Evolutionary conservation across 2,113 vertebrate species (phyloP), one percentile per base, ranked within the genome.

Genomic region (Poeciliopsis occidentalis): DNA sequence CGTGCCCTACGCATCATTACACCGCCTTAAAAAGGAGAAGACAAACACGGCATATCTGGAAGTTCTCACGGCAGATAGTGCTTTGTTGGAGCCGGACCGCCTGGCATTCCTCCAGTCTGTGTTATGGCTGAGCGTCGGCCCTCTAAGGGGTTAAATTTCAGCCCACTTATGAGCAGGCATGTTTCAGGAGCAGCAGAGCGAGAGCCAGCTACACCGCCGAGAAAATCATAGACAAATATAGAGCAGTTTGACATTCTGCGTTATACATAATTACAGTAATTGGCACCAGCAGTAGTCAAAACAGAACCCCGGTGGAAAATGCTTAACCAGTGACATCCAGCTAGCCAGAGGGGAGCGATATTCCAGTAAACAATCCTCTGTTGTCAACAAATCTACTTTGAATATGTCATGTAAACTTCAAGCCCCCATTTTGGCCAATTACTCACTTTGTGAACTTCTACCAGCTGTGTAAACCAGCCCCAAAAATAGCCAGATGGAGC

Each of bases 41-140:
- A 15, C 10, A 0, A 3, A 24, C 27, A 12, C 3, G 34, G 10
- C 26, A 10, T 51, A 24, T 85, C 89, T 91, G 90, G 84, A 85
- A 83, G 15, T 66, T 75, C 82, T 92, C 89, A 87, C 8, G 8
- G 76, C 79, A 76, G 75, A 78, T 85, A 64, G 63, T 91, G 89
- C 91, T 92, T 89, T 84, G 85, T 82, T 90, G 87, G 6, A 87
- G 75, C 80, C 26, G 70, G 57, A 51, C 66, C 8, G 77, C 64
- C 85, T 91, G 87, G 89, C 84, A 89, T 88, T 89, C 87, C 83
- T 91, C 86, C 85, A 80, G 90, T 90, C 89, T 91, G 88, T 93
- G 89, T 93, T 91, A 92, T 92, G 90, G 86, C 90, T 91, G 87
- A 73, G 85, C 81, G 71, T 87, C 85, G 44, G 70, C 44, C 34